Conservation (phyloP, 2,113 vertebrate genomes). For the Nannospalax galili region DNA sequence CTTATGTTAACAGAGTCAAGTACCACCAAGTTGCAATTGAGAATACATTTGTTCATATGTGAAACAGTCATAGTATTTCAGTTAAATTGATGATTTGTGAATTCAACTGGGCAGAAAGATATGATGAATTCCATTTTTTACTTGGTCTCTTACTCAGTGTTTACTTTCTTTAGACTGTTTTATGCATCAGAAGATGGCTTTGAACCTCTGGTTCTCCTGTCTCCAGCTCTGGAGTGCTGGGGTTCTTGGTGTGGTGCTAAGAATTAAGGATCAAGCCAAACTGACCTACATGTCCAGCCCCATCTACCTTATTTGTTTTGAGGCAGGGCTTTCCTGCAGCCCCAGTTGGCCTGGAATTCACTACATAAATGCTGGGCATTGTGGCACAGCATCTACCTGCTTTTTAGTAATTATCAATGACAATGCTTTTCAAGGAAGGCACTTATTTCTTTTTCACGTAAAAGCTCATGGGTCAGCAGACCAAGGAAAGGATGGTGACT, state of each 20-base stretch:
- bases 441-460: not conserved
- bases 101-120: not conserved
- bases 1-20: not conserved
- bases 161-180: not conserved
- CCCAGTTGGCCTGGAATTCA: no score
- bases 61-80: not conserved
- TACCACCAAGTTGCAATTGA: not conserved
- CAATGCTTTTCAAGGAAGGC: not conserved
- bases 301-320: not conserved
- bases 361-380: no score
- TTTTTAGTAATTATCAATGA: not conserved
- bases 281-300: not conserved
- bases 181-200: not conserved
- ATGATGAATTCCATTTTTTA: not conserved
- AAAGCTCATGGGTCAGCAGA: not conserved
- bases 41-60: not conserved
- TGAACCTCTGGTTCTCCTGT: not conserved
- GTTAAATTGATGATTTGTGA: not conserved
- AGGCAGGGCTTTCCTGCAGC: no score
- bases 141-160: not conserved
- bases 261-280: not conserved
- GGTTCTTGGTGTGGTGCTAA: not conserved
- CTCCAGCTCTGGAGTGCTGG: not conserved
- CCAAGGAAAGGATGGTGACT: no score
- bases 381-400: no score